Evolutionary conservation across 2,888 invertebrate genomes (phyloP).

Genomic region (Acrocyrtus sp.): DNA sequence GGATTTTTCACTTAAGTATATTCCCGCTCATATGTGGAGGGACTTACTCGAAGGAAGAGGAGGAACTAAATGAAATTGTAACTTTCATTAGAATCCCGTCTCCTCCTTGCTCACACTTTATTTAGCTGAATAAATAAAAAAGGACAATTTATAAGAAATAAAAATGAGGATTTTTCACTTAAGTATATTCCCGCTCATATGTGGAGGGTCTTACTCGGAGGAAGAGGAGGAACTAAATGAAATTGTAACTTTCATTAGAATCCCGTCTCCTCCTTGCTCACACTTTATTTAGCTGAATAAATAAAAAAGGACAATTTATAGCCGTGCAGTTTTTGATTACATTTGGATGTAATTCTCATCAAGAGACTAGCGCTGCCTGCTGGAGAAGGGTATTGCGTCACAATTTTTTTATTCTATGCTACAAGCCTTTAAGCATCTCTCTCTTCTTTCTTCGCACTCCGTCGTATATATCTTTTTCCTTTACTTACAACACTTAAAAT

Average conservation of each 20-base stretch:
- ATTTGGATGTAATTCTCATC: constrained; percentile 61
- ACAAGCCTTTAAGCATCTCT: too few species aligned
- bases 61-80: constrained; percentile 38
- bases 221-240: constrained; percentile 5
- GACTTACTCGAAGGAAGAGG: not conserved
- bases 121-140: constrained; percentile 47
- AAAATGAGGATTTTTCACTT: too few species aligned
- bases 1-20: too few species aligned
- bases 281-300: too few species aligned
- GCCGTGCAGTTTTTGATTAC: constrained; percentile 60
- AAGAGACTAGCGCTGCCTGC: too few species aligned
- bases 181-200: too few species aligned
- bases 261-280: constrained; percentile 38
- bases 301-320: constrained; percentile 58
- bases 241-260: constrained; percentile 60
- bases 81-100: constrained; percentile 57
- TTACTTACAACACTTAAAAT: too few species aligned
- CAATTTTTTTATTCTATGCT: too few species aligned
- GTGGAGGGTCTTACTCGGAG: not conserved
- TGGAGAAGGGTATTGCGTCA: too few species aligned
- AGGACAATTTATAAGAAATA: constrained; percentile 61
- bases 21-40: too few species aligned
- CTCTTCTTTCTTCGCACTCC: too few species aligned
- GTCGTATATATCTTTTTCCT: too few species aligned
- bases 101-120: constrained; percentile 42